These are phyloP conservation scores for Lamellibrachia columna DNA, from an alignment of 2,888 invertebrate genomes.

Conservation along the genomic window DNA sequence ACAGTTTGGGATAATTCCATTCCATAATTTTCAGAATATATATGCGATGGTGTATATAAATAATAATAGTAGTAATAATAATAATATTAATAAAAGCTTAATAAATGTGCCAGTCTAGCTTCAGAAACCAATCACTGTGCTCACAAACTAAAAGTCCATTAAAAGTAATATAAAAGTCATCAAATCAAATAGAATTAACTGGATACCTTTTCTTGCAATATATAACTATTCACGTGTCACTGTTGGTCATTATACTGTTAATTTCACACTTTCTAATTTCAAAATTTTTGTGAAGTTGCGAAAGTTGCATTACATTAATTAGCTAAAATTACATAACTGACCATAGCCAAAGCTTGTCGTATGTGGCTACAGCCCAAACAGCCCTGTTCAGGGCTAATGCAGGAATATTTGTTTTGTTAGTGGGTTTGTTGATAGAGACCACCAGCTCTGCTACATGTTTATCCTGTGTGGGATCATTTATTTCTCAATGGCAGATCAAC, in stretches of 20 bases:
- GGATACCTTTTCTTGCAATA: neutral
- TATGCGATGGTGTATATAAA: neutral
- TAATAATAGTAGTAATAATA: constrained; percentile 19
- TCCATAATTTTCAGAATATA: neutral
- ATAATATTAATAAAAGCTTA: neutral
- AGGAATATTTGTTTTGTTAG: no score
- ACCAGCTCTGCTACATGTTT: no score
- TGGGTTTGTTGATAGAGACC: no score
- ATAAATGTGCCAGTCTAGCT: no score
- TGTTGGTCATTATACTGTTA: neutral
- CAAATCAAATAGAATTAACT: neutral
- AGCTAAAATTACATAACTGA: neutral
- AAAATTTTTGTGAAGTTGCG: neutral
- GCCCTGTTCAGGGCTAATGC: no score
- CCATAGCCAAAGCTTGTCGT: neutral
- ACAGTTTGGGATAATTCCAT: neutral
- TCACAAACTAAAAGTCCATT: no score
- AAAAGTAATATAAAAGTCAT: no score
- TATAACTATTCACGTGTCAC: neutral
- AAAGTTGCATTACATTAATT: neutral
- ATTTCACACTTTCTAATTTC: neutral
- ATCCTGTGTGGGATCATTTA: no score
- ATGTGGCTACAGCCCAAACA: no score
- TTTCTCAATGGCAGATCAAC: no score
- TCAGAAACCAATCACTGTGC: no score